Percentiles rank a stretch among this genome's conserved stretches.
These are phyloP conservation scores for Epinephelus malabaricus DNA, from an alignment of 2,797 vertebrate species.

Conservation along the genomic window DNA sequence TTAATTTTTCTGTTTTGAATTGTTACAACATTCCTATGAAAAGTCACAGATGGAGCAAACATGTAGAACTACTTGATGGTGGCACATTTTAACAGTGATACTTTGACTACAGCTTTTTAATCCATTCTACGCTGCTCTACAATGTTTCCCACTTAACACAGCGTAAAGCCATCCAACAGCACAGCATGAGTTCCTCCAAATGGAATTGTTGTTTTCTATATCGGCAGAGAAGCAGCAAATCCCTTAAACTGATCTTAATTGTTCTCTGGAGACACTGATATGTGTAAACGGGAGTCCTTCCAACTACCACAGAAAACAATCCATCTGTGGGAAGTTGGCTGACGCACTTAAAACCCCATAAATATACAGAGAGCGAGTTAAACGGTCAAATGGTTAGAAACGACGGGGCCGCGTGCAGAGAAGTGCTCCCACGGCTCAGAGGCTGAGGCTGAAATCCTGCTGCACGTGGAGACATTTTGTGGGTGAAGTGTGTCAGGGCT, in stretches of 20 bases:
- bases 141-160: slow-evolving; percentile 15
- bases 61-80: slow-evolving; percentile 6
- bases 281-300: slow-evolving; percentile 35
- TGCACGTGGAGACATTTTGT: slow-evolving; percentile 45
- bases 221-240: slow-evolving; percentile 16
- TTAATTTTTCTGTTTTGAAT: no score
- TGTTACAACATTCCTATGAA: no score
- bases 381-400: slow-evolving; percentile 11
- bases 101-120: slow-evolving; percentile 37
- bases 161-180: slow-evolving; percentile 13
- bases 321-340: slow-evolving; percentile 42
- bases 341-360: slow-evolving; percentile 37
- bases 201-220: slow-evolving; percentile 5
- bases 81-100: slow-evolving; percentile 10
- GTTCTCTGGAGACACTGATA: slow-evolving; percentile 33
- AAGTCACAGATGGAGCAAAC: no score
- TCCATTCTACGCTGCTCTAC: slow-evolving; percentile 15
- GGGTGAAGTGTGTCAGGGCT: slow-evolving; percentile 50
- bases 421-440: slow-evolving; percentile 46
- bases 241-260: slow-evolving; percentile 42
- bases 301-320: slow-evolving; percentile 38
- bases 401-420: neutral
- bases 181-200: slow-evolving; percentile 36
- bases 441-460: slow-evolving; percentile 44
- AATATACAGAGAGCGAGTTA: slow-evolving; percentile 38